Evolutionary conservation across 1,140 invertebrate species (phyloP).

Genomic region (Prorops nasuta): DNA sequence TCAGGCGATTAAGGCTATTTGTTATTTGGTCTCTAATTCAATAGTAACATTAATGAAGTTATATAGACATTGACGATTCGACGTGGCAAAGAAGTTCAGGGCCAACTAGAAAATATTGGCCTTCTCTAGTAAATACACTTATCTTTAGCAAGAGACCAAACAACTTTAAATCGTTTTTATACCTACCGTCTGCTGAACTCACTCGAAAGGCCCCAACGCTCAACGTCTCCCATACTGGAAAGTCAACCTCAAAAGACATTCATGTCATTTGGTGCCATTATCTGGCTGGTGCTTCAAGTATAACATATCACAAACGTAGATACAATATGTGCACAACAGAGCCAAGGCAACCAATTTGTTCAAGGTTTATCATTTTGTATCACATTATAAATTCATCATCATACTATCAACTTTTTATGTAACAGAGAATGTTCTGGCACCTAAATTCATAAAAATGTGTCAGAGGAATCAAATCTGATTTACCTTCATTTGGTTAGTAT

Average conservation of each 20-base stretch:
- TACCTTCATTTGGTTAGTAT: conserved; percentile 48
- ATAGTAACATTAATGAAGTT: no score
- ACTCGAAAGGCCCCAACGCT: conserved; percentile 42
- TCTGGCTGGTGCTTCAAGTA: conserved; percentile 53
- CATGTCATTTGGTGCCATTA: conserved; percentile 48
- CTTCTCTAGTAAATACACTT: no score
- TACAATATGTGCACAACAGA: conserved; percentile 52
- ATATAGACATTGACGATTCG: no score
- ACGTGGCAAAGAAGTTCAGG: no score
- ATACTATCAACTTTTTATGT: conserved; percentile 53
- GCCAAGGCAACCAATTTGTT: conserved; percentile 52
- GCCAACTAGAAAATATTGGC: no score
- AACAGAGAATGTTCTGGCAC: conserved; percentile 53
- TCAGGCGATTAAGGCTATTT: conserved; percentile 34
- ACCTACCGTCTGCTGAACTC: conserved; percentile 53
- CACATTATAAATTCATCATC: conserved; percentile 54
- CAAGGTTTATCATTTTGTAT: conserved; percentile 51
- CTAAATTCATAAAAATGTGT: conserved; percentile 58
- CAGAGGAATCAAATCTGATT: conserved; percentile 53
- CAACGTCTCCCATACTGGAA: conserved; percentile 51
- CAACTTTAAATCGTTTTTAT: conserved; percentile 48
- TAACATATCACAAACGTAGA: conserved; percentile 55
- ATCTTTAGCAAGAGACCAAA: conserved; percentile 44
- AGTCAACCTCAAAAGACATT: conserved; percentile 55
- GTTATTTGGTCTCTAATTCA: conserved; percentile 47